Evolutionary conservation across 30 jellyfish, hydroid and myxozoan species (phyloP).

Genomic region (Aurelia aurita): DNA sequence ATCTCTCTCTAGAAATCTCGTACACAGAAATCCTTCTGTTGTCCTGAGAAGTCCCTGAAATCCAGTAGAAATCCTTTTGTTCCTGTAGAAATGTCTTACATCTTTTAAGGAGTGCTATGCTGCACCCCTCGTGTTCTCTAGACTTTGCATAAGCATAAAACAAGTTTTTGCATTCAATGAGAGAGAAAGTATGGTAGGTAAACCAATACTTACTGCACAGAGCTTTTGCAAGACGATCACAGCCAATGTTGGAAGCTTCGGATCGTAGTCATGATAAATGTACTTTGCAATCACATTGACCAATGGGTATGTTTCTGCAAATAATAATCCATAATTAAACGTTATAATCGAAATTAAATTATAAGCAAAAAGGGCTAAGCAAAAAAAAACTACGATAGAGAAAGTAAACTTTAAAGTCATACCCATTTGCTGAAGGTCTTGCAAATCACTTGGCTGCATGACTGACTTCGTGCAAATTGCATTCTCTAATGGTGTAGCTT

Average conservation of each 20-base stretch:
- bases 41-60: too few species aligned
- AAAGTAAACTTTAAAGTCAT: background rate
- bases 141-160: too few species aligned
- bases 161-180: too few species aligned
- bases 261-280: conserved; percentile 76
- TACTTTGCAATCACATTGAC: conserved; percentile 77
- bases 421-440: conserved; percentile 32
- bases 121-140: too few species aligned
- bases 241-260: conserved; percentile 86
- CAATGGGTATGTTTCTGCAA: conserved; percentile 36
- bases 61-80: too few species aligned
- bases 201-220: conserved; percentile 35
- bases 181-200: too few species aligned
- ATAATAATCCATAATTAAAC: background rate
- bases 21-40: too few species aligned
- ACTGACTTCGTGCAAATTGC: conserved; percentile 54
- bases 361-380: background rate
- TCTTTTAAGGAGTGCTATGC: too few species aligned
- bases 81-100: too few species aligned
- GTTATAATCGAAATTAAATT: background rate
- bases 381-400: too few species aligned
- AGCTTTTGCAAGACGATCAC: conserved; percentile 64
- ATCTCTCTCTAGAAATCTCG: too few species aligned
- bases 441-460: conserved; percentile 31
- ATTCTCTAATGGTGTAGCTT: conserved; percentile 64